These are phyloP conservation scores for Gambusia yucatana DNA, from an alignment of 2,797 vertebrate genomes.

Conservation along the genomic window DNA sequence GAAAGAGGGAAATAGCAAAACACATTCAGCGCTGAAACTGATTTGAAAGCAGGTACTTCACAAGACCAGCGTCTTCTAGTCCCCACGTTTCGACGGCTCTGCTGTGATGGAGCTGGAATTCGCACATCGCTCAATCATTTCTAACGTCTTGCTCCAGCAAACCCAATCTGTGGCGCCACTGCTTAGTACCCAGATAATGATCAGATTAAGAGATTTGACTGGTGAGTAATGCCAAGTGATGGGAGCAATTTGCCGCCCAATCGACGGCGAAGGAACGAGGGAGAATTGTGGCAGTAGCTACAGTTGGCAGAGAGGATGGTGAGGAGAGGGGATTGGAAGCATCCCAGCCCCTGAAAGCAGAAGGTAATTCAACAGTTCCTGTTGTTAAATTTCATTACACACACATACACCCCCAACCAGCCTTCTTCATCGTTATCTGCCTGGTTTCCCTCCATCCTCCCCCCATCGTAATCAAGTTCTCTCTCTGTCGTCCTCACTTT, in stretches of 20 bases:
- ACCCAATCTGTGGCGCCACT: constrained; percentile 55
- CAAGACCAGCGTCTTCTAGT: constrained; percentile 47
- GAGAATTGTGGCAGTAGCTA: constrained; percentile 48
- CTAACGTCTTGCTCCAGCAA: constrained; percentile 65
- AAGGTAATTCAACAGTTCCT: constrained; percentile 68
- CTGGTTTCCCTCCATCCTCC: constrained; percentile 4
- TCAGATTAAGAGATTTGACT: constrained; percentile 75
- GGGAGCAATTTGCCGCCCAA: constrained; percentile 69
- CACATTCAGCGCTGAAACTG: not conserved
- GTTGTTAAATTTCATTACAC: constrained; percentile 70
- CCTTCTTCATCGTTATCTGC: constrained; percentile 36
- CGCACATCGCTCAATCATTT: constrained; percentile 53
- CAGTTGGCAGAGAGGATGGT: constrained; percentile 29
- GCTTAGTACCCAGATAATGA: constrained; percentile 66
- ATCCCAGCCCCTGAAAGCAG: constrained; percentile 57
- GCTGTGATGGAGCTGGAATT: constrained; percentile 30
- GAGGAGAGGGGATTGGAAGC: constrained; percentile 33
- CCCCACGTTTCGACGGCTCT: constrained; percentile 46
- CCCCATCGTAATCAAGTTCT: constrained; percentile 52
- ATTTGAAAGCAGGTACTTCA: constrained; percentile 31
- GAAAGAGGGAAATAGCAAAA: constrained; percentile 2
- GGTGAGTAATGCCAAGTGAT: constrained; percentile 68
- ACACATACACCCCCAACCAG: constrained; percentile 4
- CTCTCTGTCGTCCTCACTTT: constrained; percentile 47
- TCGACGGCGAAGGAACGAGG: constrained; percentile 40